Base-by-base conservation (phyloP, 2,113 vertebrate species). In the Heterocephalus glaber region DNA sequence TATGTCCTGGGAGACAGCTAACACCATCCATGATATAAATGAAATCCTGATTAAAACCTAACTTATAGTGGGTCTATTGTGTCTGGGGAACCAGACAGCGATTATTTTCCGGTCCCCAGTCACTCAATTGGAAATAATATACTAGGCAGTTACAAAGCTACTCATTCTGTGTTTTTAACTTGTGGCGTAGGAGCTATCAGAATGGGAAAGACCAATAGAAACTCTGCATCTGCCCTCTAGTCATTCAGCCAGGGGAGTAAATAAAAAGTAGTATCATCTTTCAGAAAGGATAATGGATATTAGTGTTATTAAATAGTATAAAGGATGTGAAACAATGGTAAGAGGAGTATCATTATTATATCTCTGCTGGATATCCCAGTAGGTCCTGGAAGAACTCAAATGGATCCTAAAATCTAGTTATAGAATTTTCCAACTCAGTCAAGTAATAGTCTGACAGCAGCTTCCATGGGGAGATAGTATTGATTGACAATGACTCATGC, bases 241-340 rank as follows among this genome's bases (percentile, higher is more conserved):
- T 63, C 33, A 63, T 4, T 85, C 12, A 20, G 7, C 35, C 35
- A 90, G 52, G 8, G 1, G 1, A 81, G 33, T 87, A 28, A 82
- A 54, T 65, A 80, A 52, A 95, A 87, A 72, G 16, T 33, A 88
- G 35, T 49, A 61, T n/a, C 38, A 95, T 17, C 66, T 94, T 86
- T n/a, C 33, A 77, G 24, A 24, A 89, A 68, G 10, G 6, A 63
- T 33, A 13, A 7, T 85, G 2, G 1, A 47, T 47, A 85, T n/a
- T 19, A 94, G 5, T 47, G 8, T 28, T 4, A n/a, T 52, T 68
- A 86, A 92, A 89, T 65, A 60, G 10, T 30, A 76, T 77, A 82
- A 93, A 92, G 5, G 35, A 49, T 83, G 28, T 54, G 33, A 17
- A 44, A 30, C 0, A 56, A 8, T 1, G 8, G 2, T 24, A 12